Evolutionary conservation across 2,113 vertebrate genomes (phyloP).

Genomic region (Nothoprocta perdicaria): DNA sequence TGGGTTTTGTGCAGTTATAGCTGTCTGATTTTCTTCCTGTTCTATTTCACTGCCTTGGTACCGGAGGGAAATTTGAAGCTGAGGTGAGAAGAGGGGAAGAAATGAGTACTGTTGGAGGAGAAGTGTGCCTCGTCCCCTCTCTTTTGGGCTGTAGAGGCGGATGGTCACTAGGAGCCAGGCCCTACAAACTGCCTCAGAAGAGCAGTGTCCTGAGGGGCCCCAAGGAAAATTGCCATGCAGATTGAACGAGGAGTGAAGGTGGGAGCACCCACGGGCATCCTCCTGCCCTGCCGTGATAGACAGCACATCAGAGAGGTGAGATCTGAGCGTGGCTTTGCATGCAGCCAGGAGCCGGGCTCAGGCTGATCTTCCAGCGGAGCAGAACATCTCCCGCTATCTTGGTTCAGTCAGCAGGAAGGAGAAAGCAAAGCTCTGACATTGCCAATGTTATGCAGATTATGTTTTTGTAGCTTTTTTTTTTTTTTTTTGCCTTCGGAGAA

Average conservation of each 20-base stretch:
- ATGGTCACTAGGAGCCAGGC: fast-evolving
- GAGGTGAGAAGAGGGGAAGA: background rate
- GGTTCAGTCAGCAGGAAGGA: slow-evolving; percentile 3
- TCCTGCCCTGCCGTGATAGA: background rate
- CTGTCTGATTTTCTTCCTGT: background rate
- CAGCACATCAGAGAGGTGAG: background rate
- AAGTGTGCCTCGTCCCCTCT: background rate
- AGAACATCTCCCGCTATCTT: background rate
- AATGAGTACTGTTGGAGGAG: background rate
- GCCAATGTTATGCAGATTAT: slow-evolving; percentile 28
- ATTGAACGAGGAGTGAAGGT: background rate
- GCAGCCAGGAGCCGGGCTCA: background rate
- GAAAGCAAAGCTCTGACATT: background rate
- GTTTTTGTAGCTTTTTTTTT: slow-evolving; percentile 12
- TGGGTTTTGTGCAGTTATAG: background rate
- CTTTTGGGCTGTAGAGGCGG: background rate
- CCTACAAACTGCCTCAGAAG: fast-evolving
- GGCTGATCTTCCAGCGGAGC: background rate
- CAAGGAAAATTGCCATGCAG: background rate
- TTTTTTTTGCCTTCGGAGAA: background rate
- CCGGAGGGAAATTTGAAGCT: background rate
- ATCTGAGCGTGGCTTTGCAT: background rate
- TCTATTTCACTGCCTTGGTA: background rate
- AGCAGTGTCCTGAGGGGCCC: background rate
- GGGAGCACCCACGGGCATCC: background rate